These are phyloP conservation scores for Nothoprocta perdicaria DNA, from an alignment of 2,113 vertebrate genomes.

Conservation along the genomic window DNA sequence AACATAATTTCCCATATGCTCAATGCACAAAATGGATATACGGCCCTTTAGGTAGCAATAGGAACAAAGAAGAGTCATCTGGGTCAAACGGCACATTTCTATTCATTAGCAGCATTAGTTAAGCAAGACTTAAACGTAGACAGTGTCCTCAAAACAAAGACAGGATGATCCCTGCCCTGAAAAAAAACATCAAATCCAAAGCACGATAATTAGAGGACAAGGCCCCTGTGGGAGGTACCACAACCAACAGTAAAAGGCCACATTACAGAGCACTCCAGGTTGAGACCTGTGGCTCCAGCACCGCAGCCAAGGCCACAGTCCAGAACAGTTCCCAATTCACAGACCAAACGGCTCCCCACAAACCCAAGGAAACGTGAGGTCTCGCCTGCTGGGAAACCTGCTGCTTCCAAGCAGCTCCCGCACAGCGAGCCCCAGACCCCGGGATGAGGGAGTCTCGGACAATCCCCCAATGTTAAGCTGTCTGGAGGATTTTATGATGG, in stretches of 20 bases:
- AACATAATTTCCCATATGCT: conserved; percentile 44
- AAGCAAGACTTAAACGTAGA: conserved; percentile 20
- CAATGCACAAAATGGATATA: conserved; percentile 20
- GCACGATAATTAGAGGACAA: neutral
- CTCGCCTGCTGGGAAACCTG: neutral
- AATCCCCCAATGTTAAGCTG: neutral
- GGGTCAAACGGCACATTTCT: conserved; percentile 57
- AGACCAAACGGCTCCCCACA: neutral
- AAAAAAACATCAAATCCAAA: neutral
- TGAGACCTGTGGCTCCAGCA: neutral
- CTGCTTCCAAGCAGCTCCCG: neutral
- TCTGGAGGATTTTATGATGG: neutral
- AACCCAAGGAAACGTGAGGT: conserved; percentile 12
- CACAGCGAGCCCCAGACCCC: neutral
- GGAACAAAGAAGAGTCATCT: conserved; percentile 56
- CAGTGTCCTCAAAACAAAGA: neutral
- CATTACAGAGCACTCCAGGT: neutral
- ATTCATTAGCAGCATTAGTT: conserved; percentile 56
- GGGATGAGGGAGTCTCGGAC: neutral
- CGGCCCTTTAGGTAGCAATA: conserved; percentile 53
- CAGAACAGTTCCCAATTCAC: neutral
- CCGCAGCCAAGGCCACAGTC: neutral
- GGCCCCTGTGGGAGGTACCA: neutral
- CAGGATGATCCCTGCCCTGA: neutral
- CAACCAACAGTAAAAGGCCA: neutral